A percentile compares a stretch with the other conserved stretches of the same genome.
phyloP scores from a whole-genome alignment of 2,113 vertebrate species.

The Dipodomys stephensi region DNA sequence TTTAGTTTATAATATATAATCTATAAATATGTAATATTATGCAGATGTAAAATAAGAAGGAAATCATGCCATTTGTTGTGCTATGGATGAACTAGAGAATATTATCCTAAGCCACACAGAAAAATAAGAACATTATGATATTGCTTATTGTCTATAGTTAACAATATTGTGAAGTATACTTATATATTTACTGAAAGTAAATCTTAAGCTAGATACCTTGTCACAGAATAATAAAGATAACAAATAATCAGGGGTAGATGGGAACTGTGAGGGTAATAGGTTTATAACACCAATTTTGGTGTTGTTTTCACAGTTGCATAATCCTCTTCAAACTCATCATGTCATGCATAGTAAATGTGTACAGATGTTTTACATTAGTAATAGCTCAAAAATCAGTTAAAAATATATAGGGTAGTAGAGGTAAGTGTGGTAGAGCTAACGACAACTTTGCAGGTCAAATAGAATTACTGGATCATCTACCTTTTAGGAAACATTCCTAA shows the following conservation, averaged over 20 bases:
- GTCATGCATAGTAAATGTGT: neutral
- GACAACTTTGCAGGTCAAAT: neutral
- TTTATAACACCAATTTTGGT: neutral
- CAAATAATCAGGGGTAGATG: neutral
- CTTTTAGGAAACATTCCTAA: conserved; percentile 40
- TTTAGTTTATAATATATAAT: neutral
- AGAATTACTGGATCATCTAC: neutral
- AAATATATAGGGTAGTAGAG: neutral
- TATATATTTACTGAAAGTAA: neutral
- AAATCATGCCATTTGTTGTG: neutral
- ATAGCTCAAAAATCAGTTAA: neutral
- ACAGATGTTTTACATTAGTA: neutral
- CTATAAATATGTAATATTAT: neutral
- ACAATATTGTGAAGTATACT: neutral
- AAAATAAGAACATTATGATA: neutral
- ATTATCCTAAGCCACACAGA: neutral
- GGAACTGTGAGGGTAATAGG: neutral
- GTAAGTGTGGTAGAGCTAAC: neutral
- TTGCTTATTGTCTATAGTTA: neutral
- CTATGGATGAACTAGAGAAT: neutral
- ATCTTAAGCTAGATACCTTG: neutral
- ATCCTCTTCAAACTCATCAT: neutral
- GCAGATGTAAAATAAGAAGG: neutral
- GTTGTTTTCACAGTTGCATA: neutral
- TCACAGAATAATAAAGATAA: neutral